Conservation (phyloP, 2,113 vertebrate genomes). For the Neodon shergylaensis region DNA sequence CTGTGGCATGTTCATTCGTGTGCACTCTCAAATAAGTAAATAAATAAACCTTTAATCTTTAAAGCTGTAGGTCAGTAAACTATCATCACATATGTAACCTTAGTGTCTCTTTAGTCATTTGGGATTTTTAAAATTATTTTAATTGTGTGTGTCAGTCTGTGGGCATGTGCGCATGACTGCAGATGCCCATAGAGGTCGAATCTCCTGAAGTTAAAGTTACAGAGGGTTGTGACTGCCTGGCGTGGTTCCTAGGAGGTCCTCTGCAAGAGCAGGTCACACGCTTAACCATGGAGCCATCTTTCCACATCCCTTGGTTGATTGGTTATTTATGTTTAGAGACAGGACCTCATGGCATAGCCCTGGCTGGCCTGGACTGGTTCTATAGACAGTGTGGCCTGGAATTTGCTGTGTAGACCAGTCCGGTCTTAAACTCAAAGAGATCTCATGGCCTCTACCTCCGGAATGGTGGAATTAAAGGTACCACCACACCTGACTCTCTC, state of each 20-base stretch:
- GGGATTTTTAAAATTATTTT: background rate
- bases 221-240: background rate
- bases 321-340: background rate
- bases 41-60: background rate
- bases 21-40: background rate
- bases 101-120: slow-evolving; percentile 10
- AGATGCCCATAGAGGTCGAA: background rate
- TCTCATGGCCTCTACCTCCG: background rate
- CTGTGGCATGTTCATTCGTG: background rate
- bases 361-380: background rate
- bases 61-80: slow-evolving; percentile 4
- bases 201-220: background rate
- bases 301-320: background rate
- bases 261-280: background rate
- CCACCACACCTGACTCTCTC: background rate
- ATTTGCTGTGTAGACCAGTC: background rate
- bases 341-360: background rate
- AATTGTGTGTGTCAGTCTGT: background rate
- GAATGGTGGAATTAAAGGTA: background rate
- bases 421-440: background rate
- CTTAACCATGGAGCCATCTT: background rate
- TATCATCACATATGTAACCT: background rate
- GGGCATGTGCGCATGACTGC: background rate
- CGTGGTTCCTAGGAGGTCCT: background rate
- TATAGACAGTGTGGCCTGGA: background rate